Conservation (phyloP, 2,113 vertebrate genomes). For the Oxyura jamaicensis region DNA sequence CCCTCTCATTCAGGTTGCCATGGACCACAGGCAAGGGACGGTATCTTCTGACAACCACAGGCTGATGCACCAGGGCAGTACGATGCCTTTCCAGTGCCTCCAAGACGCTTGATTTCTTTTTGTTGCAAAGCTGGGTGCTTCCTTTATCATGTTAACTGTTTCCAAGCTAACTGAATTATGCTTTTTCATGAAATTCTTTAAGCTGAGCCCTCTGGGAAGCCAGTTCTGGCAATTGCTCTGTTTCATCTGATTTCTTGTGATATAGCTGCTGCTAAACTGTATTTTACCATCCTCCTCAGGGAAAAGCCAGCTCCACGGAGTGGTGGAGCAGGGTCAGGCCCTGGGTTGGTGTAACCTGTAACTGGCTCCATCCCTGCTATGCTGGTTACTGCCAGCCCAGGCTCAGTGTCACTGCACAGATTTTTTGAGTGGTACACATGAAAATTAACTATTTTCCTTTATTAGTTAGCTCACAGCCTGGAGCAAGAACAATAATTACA, state of each 20-base stretch:
- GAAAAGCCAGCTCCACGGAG: neutral
- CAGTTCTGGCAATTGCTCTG: neutral
- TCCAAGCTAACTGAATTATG: neutral
- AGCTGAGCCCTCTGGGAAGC: neutral
- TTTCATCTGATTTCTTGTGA: neutral
- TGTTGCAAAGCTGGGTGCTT: neutral
- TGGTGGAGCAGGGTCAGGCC: neutral
- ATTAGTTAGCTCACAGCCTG: neutral
- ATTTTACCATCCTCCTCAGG: neutral
- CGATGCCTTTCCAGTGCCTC: neutral
- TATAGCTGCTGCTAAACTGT: neutral
- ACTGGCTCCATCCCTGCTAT: neutral
- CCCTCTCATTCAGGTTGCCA: neutral
- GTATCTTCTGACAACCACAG: neutral
- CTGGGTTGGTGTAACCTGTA: neutral
- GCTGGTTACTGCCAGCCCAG: neutral
- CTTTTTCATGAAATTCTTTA: neutral
- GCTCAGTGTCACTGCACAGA: neutral
- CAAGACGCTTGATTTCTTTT: neutral
- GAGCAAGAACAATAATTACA: neutral
- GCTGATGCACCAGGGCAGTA: neutral
- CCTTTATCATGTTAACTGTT: constrained; percentile 6
- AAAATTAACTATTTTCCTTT: neutral
- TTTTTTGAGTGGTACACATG: neutral
- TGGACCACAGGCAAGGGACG: neutral